Conservation (phyloP, 1,140 invertebrate genomes). For the Holotrichia oblita region DNA sequence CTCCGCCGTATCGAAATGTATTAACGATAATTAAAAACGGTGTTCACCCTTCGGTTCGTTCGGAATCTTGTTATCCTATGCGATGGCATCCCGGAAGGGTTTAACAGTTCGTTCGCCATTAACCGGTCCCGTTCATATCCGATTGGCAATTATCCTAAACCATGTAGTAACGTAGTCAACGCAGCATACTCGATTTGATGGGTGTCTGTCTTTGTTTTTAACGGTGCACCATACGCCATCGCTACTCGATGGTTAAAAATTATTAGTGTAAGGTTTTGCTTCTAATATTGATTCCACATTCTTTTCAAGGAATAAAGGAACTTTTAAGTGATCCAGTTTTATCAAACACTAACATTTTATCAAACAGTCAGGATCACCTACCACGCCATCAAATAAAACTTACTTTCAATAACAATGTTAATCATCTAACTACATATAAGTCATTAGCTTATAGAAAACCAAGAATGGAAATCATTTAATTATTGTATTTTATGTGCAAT, state of each 20-base stretch:
- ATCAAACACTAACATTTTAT: too few species aligned
- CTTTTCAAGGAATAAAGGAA: too few species aligned
- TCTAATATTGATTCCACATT: too few species aligned
- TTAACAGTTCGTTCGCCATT: constrained; percentile 29
- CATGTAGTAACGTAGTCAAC: background rate
- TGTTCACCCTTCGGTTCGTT: constrained; percentile 11
- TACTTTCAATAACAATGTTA: too few species aligned
- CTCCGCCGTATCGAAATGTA: background rate
- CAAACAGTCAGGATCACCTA: too few species aligned
- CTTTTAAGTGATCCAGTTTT: too few species aligned
- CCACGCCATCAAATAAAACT: too few species aligned
- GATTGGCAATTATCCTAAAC: constrained; percentile 32
- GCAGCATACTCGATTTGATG: background rate
- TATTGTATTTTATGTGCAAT: too few species aligned
- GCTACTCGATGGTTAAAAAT: background rate
- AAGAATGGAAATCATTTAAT: too few species aligned
- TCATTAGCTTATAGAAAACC: too few species aligned
- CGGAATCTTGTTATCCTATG: constrained; percentile 7
- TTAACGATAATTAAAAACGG: constrained; percentile 34
- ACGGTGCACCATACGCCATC: background rate
- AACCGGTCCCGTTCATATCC: constrained; percentile 13
- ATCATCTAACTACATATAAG: too few species aligned
- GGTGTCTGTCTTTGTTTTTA: background rate
- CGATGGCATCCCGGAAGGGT: background rate
- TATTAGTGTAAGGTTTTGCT: too few species aligned